These are phyloP conservation scores for Sebastes goodei DNA, from an alignment of 2,797 vertebrate genomes.

Conservation along the genomic window DNA sequence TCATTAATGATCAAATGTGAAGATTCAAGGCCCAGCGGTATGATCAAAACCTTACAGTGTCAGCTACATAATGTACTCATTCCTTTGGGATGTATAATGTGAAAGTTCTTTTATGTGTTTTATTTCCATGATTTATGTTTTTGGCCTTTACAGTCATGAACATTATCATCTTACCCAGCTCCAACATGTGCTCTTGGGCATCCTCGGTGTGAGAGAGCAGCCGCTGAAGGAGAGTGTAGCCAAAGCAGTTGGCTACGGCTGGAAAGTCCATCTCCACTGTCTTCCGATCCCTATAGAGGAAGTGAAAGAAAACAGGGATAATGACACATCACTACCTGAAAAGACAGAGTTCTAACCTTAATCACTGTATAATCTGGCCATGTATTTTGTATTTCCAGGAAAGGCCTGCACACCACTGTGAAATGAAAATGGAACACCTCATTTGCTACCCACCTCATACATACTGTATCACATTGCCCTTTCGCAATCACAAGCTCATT, in stretches of 20 bases:
- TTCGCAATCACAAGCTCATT: neutral
- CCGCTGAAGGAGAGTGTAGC: constrained; percentile 90
- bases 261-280: constrained; percentile 88
- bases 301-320: constrained; percentile 24
- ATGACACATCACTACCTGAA: neutral
- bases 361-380: neutral
- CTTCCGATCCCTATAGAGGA: constrained; percentile 87
- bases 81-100: neutral
- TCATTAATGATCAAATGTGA: constrained; percentile 4
- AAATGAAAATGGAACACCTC: constrained; percentile 20
- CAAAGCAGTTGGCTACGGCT: constrained; percentile 88
- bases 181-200: constrained; percentile 89
- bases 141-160: neutral
- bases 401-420: neutral
- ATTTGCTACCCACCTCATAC: constrained; percentile 6
- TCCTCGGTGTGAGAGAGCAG: constrained; percentile 90
- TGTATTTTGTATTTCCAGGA: neutral
- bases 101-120: neutral
- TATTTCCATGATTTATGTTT: neutral
- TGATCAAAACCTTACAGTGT: neutral
- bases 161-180: constrained; percentile 84
- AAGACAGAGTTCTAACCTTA: neutral
- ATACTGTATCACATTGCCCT: neutral
- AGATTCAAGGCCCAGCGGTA: neutral
- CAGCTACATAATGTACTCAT: neutral